Evolutionary conservation across 2,888 invertebrate species (phyloP).

Genomic region (Deroplatys truncata): DNA sequence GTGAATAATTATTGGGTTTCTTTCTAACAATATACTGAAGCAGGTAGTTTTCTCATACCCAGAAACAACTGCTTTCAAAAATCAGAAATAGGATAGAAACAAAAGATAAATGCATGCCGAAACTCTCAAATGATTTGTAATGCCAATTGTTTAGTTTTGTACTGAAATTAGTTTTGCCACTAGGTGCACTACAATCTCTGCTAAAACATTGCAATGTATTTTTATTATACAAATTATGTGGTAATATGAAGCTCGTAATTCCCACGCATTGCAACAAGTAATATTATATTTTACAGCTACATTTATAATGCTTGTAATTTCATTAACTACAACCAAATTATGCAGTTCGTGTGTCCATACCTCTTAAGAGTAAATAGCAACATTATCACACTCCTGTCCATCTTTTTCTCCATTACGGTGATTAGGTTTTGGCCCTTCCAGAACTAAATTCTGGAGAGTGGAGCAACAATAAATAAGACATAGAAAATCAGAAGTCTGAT

Average conservation of each 20-base stretch:
- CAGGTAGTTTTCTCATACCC: neutral
- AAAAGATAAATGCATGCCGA: neutral
- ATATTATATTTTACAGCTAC: neutral
- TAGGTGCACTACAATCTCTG: constrained; percentile 7
- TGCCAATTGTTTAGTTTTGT: neutral
- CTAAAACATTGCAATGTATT: neutral
- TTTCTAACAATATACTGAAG: neutral
- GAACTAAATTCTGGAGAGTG: neutral
- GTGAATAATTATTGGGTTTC: neutral
- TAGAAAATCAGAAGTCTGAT: neutral
- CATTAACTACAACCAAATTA: neutral
- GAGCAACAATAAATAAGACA: neutral
- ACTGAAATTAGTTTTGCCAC: neutral
- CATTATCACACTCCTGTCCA: neutral
- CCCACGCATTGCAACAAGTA: constrained; percentile 8
- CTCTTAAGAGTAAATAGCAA: neutral
- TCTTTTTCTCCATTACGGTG: neutral
- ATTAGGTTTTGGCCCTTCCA: neutral
- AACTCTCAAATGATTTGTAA: neutral
- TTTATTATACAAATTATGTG: neutral
- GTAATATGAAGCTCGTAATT: neutral
- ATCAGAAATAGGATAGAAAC: neutral
- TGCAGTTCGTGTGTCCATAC: neutral
- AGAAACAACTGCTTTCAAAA: neutral
- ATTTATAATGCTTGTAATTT: neutral